Evolutionary conservation across 1,140 invertebrate species (phyloP).

Genomic region (Anastrepha ludens): DNA sequence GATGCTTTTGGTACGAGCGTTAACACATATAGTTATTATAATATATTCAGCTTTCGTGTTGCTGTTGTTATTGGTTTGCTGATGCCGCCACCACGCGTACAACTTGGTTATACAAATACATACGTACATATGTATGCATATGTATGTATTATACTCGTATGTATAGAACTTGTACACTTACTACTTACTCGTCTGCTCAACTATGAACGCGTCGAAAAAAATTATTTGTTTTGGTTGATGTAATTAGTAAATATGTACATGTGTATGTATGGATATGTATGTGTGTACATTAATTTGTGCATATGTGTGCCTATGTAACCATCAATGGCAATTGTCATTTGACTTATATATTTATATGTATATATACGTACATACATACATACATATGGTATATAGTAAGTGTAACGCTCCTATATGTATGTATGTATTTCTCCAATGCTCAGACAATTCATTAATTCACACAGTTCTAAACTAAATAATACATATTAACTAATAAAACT

Average conservation of each 20-base stretch:
- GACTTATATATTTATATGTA: not conserved
- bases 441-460: too few relatives aligned
- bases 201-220: not conserved
- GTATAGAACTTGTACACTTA: too few relatives aligned
- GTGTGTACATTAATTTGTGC: not conserved
- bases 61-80: not conserved
- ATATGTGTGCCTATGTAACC: not conserved
- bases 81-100: not conserved
- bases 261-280: not conserved
- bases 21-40: slow-evolving; percentile 32
- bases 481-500: too few relatives aligned
- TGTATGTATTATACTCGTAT: not conserved
- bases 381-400: too few relatives aligned
- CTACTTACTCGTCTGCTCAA: not conserved
- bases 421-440: too few relatives aligned
- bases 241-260: not conserved
- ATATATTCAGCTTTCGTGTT: not conserved
- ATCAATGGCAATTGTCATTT: not conserved
- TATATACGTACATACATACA: too few relatives aligned
- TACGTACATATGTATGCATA: not conserved
- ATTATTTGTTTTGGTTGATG: not conserved
- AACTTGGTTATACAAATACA: not conserved
- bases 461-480: too few relatives aligned
- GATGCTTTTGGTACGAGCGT: not conserved
- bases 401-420: too few relatives aligned